Conservation (phyloP, 2,888 invertebrate genomes). For the Pachydiplax longipennis region DNA sequence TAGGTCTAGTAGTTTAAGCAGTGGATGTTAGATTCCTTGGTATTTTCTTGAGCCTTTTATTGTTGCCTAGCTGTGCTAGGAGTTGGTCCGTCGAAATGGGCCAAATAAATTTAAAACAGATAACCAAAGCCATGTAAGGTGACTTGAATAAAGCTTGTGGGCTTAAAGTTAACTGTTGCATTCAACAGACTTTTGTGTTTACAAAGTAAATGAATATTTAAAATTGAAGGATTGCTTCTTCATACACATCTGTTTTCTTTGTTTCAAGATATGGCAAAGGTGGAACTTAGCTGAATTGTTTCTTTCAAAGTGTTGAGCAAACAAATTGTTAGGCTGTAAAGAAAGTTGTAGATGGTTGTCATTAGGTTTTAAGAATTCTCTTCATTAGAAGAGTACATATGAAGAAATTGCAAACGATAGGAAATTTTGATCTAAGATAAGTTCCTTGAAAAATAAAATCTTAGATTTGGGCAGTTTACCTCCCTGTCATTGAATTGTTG, state of each 20-base stretch:
- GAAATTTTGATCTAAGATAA: not conserved
- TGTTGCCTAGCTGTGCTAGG: constrained; percentile 38
- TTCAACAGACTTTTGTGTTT: not conserved
- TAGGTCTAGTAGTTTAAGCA: not conserved
- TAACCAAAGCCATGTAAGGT: not conserved
- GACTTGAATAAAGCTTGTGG: not conserved
- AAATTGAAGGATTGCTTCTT: not conserved
- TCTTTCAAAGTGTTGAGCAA: not conserved
- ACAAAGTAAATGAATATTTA: not conserved
- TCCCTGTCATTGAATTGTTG: not conserved
- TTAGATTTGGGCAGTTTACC: not conserved
- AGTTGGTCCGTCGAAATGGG: not conserved
- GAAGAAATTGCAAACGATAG: not conserved
- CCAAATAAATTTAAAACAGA: not conserved
- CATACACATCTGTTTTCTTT: not conserved
- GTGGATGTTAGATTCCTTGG: constrained; percentile 16
- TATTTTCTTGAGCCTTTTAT: constrained; percentile 21
- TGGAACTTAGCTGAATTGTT: not conserved
- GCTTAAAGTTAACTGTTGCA: not conserved
- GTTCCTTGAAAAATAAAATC: constrained; percentile 16
- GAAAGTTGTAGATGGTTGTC: not conserved
- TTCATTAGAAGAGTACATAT: not conserved
- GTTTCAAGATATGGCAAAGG: not conserved
- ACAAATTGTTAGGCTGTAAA: not conserved
- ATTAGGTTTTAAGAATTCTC: not conserved